These are phyloP conservation scores for Guaruba guarouba DNA, from an alignment of 2,113 vertebrate genomes.

Conservation along the genomic window DNA sequence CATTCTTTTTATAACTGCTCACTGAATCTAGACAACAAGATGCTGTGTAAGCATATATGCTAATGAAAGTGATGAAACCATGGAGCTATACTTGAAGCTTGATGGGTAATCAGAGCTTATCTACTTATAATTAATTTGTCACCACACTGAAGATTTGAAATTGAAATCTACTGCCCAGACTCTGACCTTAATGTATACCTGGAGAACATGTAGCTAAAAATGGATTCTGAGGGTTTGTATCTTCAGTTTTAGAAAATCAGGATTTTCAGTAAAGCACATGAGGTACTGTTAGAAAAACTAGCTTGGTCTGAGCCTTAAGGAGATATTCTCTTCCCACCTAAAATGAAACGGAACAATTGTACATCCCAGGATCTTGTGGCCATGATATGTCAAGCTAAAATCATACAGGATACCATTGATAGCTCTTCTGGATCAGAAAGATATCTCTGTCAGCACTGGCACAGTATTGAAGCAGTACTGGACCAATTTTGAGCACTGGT, in stretches of 20 bases:
- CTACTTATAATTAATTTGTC: conserved; percentile 64
- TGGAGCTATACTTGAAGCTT: conserved; percentile 23
- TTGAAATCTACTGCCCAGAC: conserved; percentile 14
- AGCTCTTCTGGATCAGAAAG: not conserved
- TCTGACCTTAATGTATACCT: not conserved
- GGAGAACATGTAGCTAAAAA: not conserved
- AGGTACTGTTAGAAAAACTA: not conserved
- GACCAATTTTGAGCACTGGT: not conserved
- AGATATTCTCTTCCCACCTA: not conserved
- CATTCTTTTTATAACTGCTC: conserved; percentile 25
- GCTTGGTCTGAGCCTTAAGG: not conserved
- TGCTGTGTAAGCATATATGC: not conserved
- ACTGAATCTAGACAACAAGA: not conserved
- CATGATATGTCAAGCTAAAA: not conserved
- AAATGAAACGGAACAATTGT: not conserved
- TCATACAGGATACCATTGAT: not conserved
- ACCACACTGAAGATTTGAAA: conserved; percentile 37
- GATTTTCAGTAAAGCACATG: not conserved
- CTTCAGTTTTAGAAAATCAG: not conserved
- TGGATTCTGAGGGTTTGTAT: not conserved
- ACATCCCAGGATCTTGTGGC: not conserved
- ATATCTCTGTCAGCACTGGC: not conserved
- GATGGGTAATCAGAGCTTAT: conserved; percentile 37
- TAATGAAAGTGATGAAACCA: not conserved
- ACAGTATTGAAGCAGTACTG: not conserved